A percentile compares a stretch with the other conserved stretches of the same genome.
These are phyloP conservation scores for Parotocinclus haroldoi DNA, from an alignment of 2,797 vertebrate genomes.

Conservation along the genomic window DNA sequence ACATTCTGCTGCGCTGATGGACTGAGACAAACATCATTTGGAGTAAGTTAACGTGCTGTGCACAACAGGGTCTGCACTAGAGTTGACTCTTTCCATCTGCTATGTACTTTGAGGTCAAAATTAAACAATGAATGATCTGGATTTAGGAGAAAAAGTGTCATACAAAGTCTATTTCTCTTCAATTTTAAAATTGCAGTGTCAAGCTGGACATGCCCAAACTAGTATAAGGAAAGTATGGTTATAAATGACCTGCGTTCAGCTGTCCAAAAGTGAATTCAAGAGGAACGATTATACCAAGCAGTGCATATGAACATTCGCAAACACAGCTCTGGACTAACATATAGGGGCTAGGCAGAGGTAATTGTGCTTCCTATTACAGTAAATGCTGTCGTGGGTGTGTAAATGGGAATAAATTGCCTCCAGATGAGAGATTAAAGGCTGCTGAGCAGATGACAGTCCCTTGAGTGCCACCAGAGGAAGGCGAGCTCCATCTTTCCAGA, in stretches of 20 bases:
- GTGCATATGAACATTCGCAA: slow-evolving; percentile 47
- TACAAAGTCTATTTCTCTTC: not conserved
- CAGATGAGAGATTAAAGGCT: slow-evolving; percentile 82
- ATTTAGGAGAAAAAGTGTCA: slow-evolving; percentile 12
- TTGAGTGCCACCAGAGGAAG: slow-evolving; percentile 67
- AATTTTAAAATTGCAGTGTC: not conserved
- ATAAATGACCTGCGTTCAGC: slow-evolving; percentile 9
- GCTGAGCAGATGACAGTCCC: slow-evolving; percentile 67
- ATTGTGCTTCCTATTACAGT: slow-evolving; percentile 82
- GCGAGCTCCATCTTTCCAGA: slow-evolving; percentile 82
- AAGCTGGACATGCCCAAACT: not conserved
- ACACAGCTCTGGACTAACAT: slow-evolving; percentile 49
- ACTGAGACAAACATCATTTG: slow-evolving; percentile 19
- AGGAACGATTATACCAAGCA: not conserved
- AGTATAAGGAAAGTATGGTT: not conserved
- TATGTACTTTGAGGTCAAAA: slow-evolving; percentile 16
- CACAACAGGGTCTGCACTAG: slow-evolving; percentile 4
- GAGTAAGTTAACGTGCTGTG: slow-evolving; percentile 32
- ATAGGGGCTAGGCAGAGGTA: slow-evolving; percentile 70
- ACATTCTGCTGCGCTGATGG: slow-evolving; percentile 23
- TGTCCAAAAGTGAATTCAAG: not conserved
- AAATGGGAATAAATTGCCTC: slow-evolving; percentile 79
- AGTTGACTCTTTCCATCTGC: slow-evolving; percentile 27
- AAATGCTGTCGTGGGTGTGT: slow-evolving; percentile 74
- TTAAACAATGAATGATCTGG: slow-evolving; percentile 16